phyloP scores from a whole-genome alignment of 2,797 vertebrate species.

The Microchirus variegatus region DNA sequence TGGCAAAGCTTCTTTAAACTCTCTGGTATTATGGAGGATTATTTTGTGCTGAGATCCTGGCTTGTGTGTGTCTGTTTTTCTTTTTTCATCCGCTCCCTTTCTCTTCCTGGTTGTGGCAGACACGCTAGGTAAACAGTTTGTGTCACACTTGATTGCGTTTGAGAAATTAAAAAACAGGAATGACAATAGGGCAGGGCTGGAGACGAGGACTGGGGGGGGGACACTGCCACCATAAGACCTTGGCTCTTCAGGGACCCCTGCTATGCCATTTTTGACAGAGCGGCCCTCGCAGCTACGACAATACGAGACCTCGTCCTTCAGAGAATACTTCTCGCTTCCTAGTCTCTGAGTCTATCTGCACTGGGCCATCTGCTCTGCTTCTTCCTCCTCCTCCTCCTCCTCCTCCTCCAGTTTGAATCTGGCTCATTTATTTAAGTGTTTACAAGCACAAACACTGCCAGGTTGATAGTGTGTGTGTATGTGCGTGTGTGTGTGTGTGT shows the following conservation, averaged over 20 bases:
- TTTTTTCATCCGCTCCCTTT: conserved; percentile 47
- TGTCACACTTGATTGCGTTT: conserved; percentile 86
- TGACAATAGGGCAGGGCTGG: conserved; percentile 75
- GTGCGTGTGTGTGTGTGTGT: conserved; percentile 39
- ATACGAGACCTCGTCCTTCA: conserved; percentile 86
- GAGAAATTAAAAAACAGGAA: conserved; percentile 85
- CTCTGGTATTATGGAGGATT: conserved; percentile 84
- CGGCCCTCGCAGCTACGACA: conserved; percentile 89
- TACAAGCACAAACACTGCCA: conserved; percentile 85
- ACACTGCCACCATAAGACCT: conserved; percentile 81
- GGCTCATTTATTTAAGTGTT: conserved; percentile 92
- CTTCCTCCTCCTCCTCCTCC: conserved; percentile 62
- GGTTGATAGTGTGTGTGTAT: conserved; percentile 65
- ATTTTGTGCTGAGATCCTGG: conserved; percentile 82
- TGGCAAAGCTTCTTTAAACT: conserved; percentile 86
- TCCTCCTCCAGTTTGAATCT: conserved; percentile 79
- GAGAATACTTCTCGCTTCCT: conserved; percentile 70
- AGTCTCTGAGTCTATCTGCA: conserved; percentile 91
- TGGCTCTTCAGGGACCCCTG: conserved; percentile 88
- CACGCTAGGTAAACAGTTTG: conserved; percentile 85
- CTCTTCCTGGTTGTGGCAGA: conserved; percentile 79
- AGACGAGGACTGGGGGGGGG: conserved; percentile 65
- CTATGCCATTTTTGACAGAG: conserved; percentile 88
- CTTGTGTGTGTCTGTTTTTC: conserved; percentile 64
- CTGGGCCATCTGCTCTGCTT: conserved; percentile 91